These are phyloP conservation scores for Cryptus viduatorius DNA, from an alignment of 2,888 invertebrate species.

Conservation along the genomic window DNA sequence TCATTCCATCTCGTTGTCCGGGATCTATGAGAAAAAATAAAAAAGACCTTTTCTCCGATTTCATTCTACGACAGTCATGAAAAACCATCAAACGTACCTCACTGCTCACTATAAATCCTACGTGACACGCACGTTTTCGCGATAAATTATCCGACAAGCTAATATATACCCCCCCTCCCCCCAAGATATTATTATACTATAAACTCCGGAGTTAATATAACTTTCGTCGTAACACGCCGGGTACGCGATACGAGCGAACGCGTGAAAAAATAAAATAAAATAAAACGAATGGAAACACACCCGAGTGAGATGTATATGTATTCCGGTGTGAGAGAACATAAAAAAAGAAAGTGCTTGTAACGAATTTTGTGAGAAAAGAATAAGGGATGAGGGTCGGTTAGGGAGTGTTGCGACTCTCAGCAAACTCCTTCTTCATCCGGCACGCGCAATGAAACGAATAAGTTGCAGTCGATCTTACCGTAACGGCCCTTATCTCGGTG, in stretches of 20 bases:
- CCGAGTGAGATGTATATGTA: conserved; percentile 10
- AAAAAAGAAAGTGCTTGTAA: conserved; percentile 47
- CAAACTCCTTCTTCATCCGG: background rate
- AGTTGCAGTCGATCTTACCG: background rate
- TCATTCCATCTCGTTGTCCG: background rate
- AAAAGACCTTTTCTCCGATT: conserved; percentile 12
- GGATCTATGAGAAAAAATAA: background rate
- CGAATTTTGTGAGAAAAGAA: conserved; percentile 40
- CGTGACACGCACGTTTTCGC: conserved; percentile 67
- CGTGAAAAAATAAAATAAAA: conserved; percentile 60
- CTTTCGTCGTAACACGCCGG: conserved; percentile 69
- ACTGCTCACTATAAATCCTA: conserved; percentile 30
- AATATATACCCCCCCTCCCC: conserved; percentile 27
- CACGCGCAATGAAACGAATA: background rate
- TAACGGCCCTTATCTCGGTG: background rate
- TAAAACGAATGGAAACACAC: conserved; percentile 46
- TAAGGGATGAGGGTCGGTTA: conserved; percentile 25
- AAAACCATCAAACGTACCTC: conserved; percentile 19
- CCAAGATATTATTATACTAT: conserved; percentile 46
- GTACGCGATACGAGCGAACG: conserved; percentile 44
- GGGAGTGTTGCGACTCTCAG: background rate
- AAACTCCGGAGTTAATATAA: conserved; percentile 70
- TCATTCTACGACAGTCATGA: conserved; percentile 37
- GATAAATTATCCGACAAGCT: conserved; percentile 66
- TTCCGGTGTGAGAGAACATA: conserved; percentile 48